phyloP scores from a whole-genome alignment of 2,113 vertebrate species.

The Dasypus novemcinctus region DNA sequence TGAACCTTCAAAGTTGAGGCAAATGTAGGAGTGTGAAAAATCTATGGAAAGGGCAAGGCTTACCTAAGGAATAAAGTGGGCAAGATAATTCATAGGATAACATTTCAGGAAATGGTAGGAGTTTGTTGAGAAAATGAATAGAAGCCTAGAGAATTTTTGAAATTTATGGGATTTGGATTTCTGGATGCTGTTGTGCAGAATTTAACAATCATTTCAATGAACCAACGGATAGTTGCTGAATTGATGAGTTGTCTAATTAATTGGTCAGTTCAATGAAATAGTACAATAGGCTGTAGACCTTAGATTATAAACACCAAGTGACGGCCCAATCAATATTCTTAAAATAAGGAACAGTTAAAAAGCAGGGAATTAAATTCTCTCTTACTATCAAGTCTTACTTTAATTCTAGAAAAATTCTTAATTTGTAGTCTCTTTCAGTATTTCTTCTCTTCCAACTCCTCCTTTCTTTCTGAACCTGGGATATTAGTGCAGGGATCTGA shows the following conservation, averaged over 20 bases:
- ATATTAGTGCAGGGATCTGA: background rate
- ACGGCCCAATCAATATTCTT: constrained; percentile 28
- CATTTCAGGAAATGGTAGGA: background rate
- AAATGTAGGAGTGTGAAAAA: background rate
- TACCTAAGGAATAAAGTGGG: background rate
- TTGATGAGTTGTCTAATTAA: constrained; percentile 45
- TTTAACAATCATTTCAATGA: constrained; percentile 20
- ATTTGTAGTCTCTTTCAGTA: background rate
- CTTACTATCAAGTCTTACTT: background rate
- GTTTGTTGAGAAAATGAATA: background rate
- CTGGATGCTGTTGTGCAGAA: background rate
- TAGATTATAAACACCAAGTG: constrained; percentile 45
- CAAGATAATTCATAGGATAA: background rate
- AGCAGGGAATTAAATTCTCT: constrained; percentile 33
- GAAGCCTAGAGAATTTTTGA: background rate
- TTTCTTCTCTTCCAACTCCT: background rate
- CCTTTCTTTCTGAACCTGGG: background rate
- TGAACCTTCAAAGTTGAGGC: background rate
- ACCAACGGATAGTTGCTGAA: constrained; percentile 44
- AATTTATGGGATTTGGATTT: background rate
- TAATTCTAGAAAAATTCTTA: constrained; percentile 31
- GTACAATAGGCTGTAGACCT: constrained; percentile 25
- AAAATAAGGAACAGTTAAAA: constrained; percentile 44
- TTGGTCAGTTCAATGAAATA: constrained; percentile 47
- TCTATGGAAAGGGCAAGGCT: background rate